These are phyloP conservation scores for Drosophila rellima DNA, from an alignment of 2,888 invertebrate species.

Conservation along the genomic window DNA sequence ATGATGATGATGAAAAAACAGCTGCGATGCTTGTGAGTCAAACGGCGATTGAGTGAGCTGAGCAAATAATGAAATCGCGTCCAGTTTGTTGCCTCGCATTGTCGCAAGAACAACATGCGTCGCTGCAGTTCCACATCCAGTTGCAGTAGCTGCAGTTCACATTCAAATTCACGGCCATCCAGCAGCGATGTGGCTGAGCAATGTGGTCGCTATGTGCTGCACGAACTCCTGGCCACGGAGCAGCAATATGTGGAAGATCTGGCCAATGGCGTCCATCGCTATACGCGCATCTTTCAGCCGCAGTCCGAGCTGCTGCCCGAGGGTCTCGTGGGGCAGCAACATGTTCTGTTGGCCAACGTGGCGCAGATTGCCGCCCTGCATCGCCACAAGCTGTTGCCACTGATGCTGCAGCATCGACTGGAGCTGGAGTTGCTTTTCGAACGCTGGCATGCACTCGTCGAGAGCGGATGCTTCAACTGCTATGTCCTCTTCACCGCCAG, in stretches of 20 bases:
- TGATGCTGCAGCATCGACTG: conserved; percentile 42
- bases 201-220: conserved; percentile 29
- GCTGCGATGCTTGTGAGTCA: conserved; percentile 8
- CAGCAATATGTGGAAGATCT: conserved; percentile 51
- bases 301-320: conserved; percentile 24
- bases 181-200: conserved; percentile 26
- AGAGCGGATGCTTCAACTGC: conserved; percentile 40
- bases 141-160: not conserved
- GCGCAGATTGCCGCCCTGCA: conserved; percentile 43
- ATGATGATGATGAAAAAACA: conserved; percentile 10
- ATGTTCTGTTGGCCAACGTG: conserved; percentile 37
- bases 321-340: conserved; percentile 25
- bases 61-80: not conserved
- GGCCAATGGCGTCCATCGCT: conserved; percentile 24
- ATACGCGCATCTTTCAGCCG: conserved; percentile 26
- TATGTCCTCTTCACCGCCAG: conserved; percentile 40
- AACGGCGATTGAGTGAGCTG: not conserved
- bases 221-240: conserved; percentile 49
- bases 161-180: not conserved
- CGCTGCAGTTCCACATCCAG: not conserved
- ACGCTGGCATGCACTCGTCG: conserved; percentile 36
- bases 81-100: conserved; percentile 6
- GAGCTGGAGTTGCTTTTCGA: conserved; percentile 38
- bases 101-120: conserved; percentile 2
- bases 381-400: conserved; percentile 36